These are phyloP conservation scores for Apogon hyalosoma DNA, from an alignment of 2,797 vertebrate genomes.

Conservation along the genomic window DNA sequence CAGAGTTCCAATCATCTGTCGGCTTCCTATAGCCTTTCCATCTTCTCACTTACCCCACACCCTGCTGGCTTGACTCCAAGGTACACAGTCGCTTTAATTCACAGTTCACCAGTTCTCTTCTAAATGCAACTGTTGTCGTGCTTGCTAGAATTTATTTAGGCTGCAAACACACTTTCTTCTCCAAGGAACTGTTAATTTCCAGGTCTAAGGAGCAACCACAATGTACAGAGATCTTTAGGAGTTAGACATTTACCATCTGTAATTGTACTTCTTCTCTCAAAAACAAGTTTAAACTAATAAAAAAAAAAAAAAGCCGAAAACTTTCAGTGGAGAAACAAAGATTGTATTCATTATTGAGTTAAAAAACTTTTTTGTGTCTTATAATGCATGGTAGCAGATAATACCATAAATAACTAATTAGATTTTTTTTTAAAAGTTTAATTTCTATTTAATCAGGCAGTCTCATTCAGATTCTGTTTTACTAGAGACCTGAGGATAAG, in stretches of 20 bases:
- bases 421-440: no score
- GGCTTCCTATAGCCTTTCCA: slow-evolving; percentile 23
- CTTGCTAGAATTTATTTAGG: slow-evolving; percentile 37
- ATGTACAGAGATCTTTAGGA: slow-evolving; percentile 14
- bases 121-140: slow-evolving; percentile 40
- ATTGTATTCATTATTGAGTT: no score
- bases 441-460: no score
- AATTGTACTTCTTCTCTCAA: no score
- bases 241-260: slow-evolving; percentile 4
- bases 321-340: no score
- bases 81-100: slow-evolving; percentile 50
- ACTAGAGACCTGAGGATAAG: no score
- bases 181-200: slow-evolving; percentile 31
- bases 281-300: no score
- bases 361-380: no score
- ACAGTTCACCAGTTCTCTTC: slow-evolving; percentile 31
- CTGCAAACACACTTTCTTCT: slow-evolving; percentile 37
- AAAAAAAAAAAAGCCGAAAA: no score
- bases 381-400: no score
- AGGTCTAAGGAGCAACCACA: slow-evolving; percentile 24
- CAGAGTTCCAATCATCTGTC: slow-evolving; percentile 43
- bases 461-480: no score
- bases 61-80: slow-evolving; percentile 38
- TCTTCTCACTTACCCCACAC: slow-evolving; percentile 29
- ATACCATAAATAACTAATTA: no score